Evolutionary conservation across 2,113 vertebrate species (phyloP), one percentile per base, ranked within the genome.

Genomic region (Atrichornis clamosus): DNA sequence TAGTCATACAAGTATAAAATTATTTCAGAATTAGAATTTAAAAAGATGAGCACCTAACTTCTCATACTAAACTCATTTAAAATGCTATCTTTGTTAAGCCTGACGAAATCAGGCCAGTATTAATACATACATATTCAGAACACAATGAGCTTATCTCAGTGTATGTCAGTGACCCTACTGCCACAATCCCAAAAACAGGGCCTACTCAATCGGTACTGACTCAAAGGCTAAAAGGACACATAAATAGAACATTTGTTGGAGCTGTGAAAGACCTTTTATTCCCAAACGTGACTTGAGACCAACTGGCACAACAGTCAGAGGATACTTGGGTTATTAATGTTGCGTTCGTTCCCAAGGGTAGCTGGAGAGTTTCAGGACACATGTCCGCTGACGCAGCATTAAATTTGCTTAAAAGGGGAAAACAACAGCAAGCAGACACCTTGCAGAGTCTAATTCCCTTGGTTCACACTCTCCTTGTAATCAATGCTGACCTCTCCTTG

Each of bases 341-440:
- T 41, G 7, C 7, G 23, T 19, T 69, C 6, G 0, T 23, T 94
- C 72, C 59, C 83, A 92, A 79, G 56, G 75, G 80, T 16, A 90
- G 73, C 59, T 21, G 32, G 16, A 52, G 59, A 85, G 92, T 47
- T 83, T 49, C 26, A 52, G 86, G 13, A 73, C 78, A 77, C 59
- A 6, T 2, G 13, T 7, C 77, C 1, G 41, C 90, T 90, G 90
- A 93, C 35, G 14, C 70, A 80, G 95, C 95, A 55, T 1, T 35
- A 95, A 89, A 95, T 93, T 89, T 93, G 93, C 94, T 95, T 87
- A 58, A 95, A 94, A 89, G 24, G 53, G 60, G 64, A 86, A 95
- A 93, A 89, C 16, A 74, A 41, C 11, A 24, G 35, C 22, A 32
- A 62, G 78, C 62, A 74, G 76, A 46, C 68, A 89, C 86, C 70